Evolutionary conservation across 2,888 invertebrate genomes (phyloP), one percentile per base, ranked within the genome.

Genomic region (Cerastis rubricosa): DNA sequence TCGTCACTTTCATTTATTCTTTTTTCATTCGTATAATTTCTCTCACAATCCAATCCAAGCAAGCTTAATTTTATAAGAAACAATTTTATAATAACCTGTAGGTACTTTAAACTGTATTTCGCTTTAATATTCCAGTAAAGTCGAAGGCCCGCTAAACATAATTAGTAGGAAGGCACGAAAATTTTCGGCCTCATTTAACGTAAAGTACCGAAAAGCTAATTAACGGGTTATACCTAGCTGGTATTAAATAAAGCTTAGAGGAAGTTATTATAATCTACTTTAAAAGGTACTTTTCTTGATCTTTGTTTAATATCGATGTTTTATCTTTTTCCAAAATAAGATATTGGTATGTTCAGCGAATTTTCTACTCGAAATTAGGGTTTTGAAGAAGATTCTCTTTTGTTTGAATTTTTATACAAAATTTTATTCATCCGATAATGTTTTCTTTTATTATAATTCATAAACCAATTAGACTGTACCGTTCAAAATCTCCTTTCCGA

Each of bases 181-280:
- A 68, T 72, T 69, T 66, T 75, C 70, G 9, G 45, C 70, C 59
- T 79, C 63, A 78, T 73, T 86, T 73, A 82, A 68, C 51, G 25
- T 47, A 25, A 74, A 80, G 73, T 78, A 78, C 59, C 70, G 64
- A 63, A 67, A 79, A 86, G 65, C 57, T 54, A 81, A 86, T 86
- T 69, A 78, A 66, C 66, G 35, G 51, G 43, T 66, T 74, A 61
- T 68, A 76, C 43, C 49, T 70, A 76, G 49, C 40, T 54, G 69
- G 25, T 57, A 68, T 80, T 71, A 51, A 71, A 64, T 54, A 61
- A 74, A 63, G 68, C 67, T 45, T 63, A 59, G 54, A 45, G 45
- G 45, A 69, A 69, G 59, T n/a, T 81, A 74, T 68, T 74, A 73
- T 67, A 76, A 67, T 70, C 54, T 71, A 47, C 45, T 72, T 67